These are phyloP conservation scores for Choreutis nemorana DNA, from an alignment of 2,888 invertebrate genomes.

Conservation along the genomic window DNA sequence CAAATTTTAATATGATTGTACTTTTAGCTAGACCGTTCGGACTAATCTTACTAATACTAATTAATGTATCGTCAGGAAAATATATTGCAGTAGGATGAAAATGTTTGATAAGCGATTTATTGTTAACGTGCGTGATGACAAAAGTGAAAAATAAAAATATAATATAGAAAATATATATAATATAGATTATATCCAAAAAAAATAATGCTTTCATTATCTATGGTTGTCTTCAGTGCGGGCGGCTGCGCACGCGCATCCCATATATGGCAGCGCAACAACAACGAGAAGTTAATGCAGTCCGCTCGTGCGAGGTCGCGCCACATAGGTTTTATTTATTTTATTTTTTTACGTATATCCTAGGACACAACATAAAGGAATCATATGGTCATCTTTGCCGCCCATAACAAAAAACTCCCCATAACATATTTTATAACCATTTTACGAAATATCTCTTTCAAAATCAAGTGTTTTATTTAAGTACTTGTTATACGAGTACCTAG, in stretches of 20 bases:
- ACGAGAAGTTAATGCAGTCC: conserved; percentile 51
- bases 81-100: no score
- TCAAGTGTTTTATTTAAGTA: not conserved
- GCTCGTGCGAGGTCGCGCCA: conserved; percentile 32
- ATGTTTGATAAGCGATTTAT: no score
- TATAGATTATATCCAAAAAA: no score
- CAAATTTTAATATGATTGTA: no score
- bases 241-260: conserved; percentile 45
- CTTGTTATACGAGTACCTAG: not conserved
- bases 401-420: not conserved
- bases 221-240: conserved; percentile 28
- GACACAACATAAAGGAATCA: no score
- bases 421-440: not conserved
- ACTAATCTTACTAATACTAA: no score
- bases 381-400: no score
- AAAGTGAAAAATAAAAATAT: no score
- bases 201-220: conserved; percentile 24
- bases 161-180: no score
- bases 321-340: conserved; percentile 38
- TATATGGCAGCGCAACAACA: conserved; percentile 56
- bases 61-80: no score
- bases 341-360: conserved; percentile 1
- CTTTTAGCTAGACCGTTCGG: no score
- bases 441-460: not conserved
- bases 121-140: no score